These are phyloP conservation scores for Chelonoidis abingdonii DNA, from an alignment of 2,113 vertebrate species.

Conservation along the genomic window DNA sequence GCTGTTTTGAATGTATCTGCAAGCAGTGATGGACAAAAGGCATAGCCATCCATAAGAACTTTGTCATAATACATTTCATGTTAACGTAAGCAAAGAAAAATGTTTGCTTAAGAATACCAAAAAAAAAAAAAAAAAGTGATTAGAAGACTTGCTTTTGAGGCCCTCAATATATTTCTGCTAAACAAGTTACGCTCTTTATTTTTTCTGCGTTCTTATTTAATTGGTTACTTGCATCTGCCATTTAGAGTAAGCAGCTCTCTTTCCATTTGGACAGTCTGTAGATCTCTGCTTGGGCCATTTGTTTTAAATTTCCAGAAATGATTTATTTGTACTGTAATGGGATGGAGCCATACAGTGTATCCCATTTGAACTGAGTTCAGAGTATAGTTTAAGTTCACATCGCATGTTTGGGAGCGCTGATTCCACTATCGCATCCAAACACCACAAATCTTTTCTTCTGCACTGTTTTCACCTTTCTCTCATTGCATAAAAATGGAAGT, in stretches of 20 bases:
- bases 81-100: slow-evolving; percentile 77
- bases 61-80: slow-evolving; percentile 78
- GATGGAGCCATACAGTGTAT: slow-evolving; percentile 60
- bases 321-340: slow-evolving; percentile 75
- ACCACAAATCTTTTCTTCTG: slow-evolving; percentile 63
- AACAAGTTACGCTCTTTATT: slow-evolving; percentile 57
- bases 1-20: slow-evolving; percentile 78
- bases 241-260: slow-evolving; percentile 66
- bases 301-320: slow-evolving; percentile 73
- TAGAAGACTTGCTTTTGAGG: slow-evolving; percentile 66
- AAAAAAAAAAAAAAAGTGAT: slow-evolving; percentile 51
- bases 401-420: slow-evolving; percentile 40
- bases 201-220: slow-evolving; percentile 48
- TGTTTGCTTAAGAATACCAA: slow-evolving; percentile 72
- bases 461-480: slow-evolving; percentile 53
- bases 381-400: slow-evolving; percentile 45
- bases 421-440: slow-evolving; percentile 42
- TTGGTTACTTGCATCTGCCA: slow-evolving; percentile 66
- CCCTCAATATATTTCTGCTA: slow-evolving; percentile 56
- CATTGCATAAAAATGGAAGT: slow-evolving; percentile 48
- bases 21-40: slow-evolving; percentile 76
- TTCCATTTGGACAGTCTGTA: slow-evolving; percentile 56
- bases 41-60: slow-evolving; percentile 70
- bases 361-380: slow-evolving; percentile 56
- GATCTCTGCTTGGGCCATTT: slow-evolving; percentile 54